These are phyloP conservation scores for Coenobita brevimanus DNA, from an alignment of 1,140 invertebrate species.

Conservation along the genomic window DNA sequence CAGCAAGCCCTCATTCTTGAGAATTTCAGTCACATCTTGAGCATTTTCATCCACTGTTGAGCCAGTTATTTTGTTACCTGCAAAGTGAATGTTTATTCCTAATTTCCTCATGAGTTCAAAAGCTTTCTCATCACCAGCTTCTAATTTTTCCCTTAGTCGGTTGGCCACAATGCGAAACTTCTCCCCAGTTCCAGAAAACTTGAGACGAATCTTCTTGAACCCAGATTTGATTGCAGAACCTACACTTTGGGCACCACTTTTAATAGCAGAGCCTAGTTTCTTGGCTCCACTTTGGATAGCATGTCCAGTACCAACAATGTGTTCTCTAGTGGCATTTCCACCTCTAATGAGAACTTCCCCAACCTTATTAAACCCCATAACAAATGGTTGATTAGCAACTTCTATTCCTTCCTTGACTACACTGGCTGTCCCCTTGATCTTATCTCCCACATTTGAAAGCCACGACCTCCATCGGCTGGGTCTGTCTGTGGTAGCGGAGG, in stretches of 20 bases:
- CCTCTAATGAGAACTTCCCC: neutral
- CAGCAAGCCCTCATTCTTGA: conserved; percentile 21
- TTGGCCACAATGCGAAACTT: conserved; percentile 45
- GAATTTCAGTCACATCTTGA: conserved; percentile 9
- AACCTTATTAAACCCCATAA: neutral
- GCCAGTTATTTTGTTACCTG: conserved; percentile 1
- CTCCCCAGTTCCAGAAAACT: conserved; percentile 28
- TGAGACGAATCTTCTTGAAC: conserved; percentile 32
- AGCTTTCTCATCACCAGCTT: conserved; percentile 41
- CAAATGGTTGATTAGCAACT: neutral
- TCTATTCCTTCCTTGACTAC: neutral
- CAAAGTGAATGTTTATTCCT: conserved; percentile 21
- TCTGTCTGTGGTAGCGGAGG: conserved; percentile 9
- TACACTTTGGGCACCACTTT: neutral
- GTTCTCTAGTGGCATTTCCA: neutral
- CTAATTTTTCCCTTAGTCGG: conserved; percentile 39
- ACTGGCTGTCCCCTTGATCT: neutral
- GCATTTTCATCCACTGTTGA: conserved; percentile 1
- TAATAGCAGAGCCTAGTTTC: conserved; percentile 9
- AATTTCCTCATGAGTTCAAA: conserved; percentile 36
- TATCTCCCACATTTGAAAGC: conserved; percentile 8
- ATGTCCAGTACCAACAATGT: neutral
- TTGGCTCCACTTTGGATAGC: conserved; percentile 12
- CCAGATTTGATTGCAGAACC: conserved; percentile 33
- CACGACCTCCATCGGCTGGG: conserved; percentile 39